These are phyloP conservation scores for Rhinatrema bivittatum DNA, from an alignment of 2,797 vertebrate species.

Conservation along the genomic window DNA sequence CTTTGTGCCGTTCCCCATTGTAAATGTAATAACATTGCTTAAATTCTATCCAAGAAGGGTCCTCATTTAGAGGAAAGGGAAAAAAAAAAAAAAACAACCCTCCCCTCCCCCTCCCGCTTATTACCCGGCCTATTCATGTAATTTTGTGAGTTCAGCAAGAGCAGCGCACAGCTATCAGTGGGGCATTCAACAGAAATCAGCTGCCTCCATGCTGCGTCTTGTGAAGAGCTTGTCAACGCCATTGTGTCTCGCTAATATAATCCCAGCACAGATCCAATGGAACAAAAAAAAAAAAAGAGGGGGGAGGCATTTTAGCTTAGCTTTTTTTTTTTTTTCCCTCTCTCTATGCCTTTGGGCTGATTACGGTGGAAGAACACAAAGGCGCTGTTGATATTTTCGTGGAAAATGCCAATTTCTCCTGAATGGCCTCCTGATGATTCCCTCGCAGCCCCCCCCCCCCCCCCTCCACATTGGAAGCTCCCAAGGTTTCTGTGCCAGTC, in stretches of 20 bases:
- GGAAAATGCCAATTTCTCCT: background rate
- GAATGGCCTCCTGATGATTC: background rate
- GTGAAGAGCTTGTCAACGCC: constrained; percentile 13
- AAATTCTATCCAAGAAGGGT: background rate
- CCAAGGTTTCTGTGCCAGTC: too few species aligned
- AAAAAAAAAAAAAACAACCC: too few species aligned
- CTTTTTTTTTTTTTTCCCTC: too few species aligned
- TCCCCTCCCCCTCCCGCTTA: too few species aligned
- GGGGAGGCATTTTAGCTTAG: background rate
- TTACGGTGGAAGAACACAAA: background rate
- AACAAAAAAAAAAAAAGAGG: too few species aligned
- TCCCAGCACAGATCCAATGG: constrained; percentile 3
- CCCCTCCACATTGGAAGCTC: background rate
- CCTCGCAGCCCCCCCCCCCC: background rate
- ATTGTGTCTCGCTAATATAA: constrained; percentile 9
- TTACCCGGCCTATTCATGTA: constrained; percentile 4
- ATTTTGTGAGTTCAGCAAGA: background rate
- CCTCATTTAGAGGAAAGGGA: background rate
- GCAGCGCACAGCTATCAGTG: background rate
- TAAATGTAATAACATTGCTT: constrained; percentile 2
- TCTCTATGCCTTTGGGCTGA: background rate
- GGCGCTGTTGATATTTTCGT: background rate
- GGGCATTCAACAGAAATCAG: constrained; percentile 3
- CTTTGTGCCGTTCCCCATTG: constrained; percentile 2
- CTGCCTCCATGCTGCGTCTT: background rate